A percentile compares a stretch with the other conserved stretches of the same genome.
These are phyloP conservation scores for Dicerorhinus sumatrensis DNA, from an alignment of 2,113 vertebrate genomes.

Conservation along the genomic window DNA sequence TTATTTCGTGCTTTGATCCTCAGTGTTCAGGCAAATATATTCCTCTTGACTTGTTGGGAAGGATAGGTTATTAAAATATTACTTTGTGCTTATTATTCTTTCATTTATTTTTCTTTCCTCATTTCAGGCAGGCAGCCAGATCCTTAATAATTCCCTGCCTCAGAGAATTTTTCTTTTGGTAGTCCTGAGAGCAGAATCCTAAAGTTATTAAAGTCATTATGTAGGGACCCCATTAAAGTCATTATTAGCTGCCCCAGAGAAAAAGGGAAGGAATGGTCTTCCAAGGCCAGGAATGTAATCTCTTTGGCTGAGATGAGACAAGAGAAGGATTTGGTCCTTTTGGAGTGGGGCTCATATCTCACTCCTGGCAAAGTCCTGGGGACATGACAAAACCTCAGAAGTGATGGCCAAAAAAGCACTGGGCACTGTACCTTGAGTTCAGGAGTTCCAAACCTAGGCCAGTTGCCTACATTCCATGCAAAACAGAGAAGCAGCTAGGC, in stretches of 20 bases:
- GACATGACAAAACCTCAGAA: not conserved
- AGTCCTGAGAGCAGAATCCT: not conserved
- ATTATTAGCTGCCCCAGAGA: not conserved
- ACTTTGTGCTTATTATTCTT: not conserved
- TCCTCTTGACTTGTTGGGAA: not conserved
- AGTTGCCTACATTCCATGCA: not conserved
- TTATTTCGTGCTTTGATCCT: slow-evolving; percentile 14
- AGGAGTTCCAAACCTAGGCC: not conserved
- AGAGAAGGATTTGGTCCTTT: not conserved
- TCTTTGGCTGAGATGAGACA: not conserved
- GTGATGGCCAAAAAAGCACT: not conserved
- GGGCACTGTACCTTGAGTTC: not conserved
- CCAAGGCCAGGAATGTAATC: not conserved
- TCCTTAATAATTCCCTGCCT: not conserved
- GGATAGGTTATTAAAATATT: slow-evolving; percentile 53
- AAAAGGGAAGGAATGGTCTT: not conserved
- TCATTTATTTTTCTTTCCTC: slow-evolving; percentile 25
- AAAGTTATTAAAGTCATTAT: slow-evolving; percentile 25
- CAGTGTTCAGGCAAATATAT: not conserved
- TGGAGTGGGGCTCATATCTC: not conserved
- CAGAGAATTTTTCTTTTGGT: not conserved
- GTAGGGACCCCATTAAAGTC: not conserved
- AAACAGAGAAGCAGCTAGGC: not conserved
- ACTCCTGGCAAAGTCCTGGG: not conserved
- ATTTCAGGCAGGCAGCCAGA: not conserved